phyloP scores from a whole-genome alignment of 2,113 vertebrate species.

The Camelus bactrianus region DNA sequence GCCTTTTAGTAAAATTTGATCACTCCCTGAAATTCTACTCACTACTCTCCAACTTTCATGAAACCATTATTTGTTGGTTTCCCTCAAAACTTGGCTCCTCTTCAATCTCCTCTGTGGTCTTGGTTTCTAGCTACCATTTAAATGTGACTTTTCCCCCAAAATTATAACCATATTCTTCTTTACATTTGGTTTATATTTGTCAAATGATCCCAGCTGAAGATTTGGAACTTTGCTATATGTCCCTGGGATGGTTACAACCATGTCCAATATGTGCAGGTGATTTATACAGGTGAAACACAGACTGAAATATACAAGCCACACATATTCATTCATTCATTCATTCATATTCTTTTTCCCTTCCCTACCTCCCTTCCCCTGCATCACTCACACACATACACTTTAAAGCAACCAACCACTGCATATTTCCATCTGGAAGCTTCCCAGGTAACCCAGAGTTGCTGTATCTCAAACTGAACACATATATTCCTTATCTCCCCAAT shows the following conservation, averaged over 20 bases:
- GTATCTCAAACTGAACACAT: neutral
- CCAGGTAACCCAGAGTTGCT: neutral
- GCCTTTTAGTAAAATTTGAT: neutral
- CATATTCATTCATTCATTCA: neutral
- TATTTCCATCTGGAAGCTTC: neutral
- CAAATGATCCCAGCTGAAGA: neutral
- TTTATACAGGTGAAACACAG: neutral
- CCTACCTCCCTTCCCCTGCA: neutral
- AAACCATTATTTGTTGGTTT: neutral
- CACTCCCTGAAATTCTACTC: neutral
- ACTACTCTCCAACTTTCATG: neutral
- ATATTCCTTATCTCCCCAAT: neutral
- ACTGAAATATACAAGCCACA: fast-evolving
- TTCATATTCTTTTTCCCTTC: neutral
- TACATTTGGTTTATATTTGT: neutral
- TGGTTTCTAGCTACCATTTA: slow-evolving; percentile 29
- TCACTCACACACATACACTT: neutral
- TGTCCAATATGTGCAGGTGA: neutral
- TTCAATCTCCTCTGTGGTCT: slow-evolving; percentile 25
- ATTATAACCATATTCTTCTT: slow-evolving; percentile 22
- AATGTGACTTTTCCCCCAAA: neutral
- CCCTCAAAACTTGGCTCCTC: neutral
- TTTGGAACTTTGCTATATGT: neutral
- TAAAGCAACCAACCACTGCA: neutral
- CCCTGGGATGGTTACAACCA: neutral